phyloP scores from a whole-genome alignment of 2,113 vertebrate species.

The Saccopteryx bilineata region DNA sequence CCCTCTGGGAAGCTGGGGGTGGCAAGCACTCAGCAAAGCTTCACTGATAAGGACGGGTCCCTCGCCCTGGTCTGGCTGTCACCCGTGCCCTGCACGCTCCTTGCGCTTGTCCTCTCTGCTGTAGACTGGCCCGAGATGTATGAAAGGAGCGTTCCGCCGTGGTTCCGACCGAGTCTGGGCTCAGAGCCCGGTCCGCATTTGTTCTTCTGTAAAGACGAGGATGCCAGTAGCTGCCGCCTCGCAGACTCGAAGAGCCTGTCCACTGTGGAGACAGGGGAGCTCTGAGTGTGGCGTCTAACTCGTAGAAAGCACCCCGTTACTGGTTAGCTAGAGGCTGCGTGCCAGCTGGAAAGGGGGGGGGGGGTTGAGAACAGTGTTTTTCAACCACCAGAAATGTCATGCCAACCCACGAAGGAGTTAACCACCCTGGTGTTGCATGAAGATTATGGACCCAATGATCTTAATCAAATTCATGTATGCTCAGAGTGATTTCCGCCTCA shows the following conservation, averaged over 20 bases:
- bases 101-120: fast-evolving
- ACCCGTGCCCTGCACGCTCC: not conserved
- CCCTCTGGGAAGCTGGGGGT: not conserved
- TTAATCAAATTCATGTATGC: too few species aligned
- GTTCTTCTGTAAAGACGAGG: not conserved
- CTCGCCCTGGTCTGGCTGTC: fast-evolving
- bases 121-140: fast-evolving
- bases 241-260: fast-evolving
- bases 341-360: too few species aligned
- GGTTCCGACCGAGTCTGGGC: too few species aligned
- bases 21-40: fast-evolving
- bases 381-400: too few species aligned
- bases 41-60: fast-evolving
- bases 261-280: fast-evolving
- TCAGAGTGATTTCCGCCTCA: too few species aligned
- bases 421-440: too few species aligned
- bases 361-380: too few species aligned
- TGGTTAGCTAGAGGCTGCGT: fast-evolving
- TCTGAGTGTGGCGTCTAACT: fast-evolving
- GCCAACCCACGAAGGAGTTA: too few species aligned
- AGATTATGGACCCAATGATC: too few species aligned
- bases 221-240: fast-evolving
- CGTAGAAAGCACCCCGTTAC: fast-evolving
- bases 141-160: fast-evolving
- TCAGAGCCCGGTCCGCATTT: not conserved